Evolutionary conservation across 2,113 vertebrate genomes (phyloP).

Genomic region (Nycticorax nycticorax): DNA sequence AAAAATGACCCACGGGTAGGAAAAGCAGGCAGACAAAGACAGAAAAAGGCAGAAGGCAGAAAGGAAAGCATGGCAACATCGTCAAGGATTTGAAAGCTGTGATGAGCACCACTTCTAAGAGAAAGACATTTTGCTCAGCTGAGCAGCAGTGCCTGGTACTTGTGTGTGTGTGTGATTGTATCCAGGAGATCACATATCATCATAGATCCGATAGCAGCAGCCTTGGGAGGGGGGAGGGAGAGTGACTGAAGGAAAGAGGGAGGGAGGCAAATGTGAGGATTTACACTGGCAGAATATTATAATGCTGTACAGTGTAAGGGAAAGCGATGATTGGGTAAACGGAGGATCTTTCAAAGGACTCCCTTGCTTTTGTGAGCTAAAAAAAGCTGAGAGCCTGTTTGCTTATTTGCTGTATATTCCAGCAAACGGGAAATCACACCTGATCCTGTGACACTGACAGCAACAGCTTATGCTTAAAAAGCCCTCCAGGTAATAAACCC

Average conservation of each 20-base stretch:
- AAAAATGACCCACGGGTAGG: slow-evolving; percentile 71
- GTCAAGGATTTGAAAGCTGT: slow-evolving; percentile 59
- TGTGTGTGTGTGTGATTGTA: slow-evolving; percentile 53
- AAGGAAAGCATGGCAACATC: slow-evolving; percentile 75
- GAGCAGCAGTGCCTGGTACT: slow-evolving; percentile 35
- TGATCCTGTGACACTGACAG: background rate
- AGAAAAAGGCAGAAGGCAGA: slow-evolving; percentile 69
- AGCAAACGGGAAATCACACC: slow-evolving; percentile 17
- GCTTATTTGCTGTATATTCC: slow-evolving; percentile 1
- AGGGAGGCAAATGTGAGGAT: slow-evolving; percentile 57
- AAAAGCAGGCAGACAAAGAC: slow-evolving; percentile 58
- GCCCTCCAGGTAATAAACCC: background rate
- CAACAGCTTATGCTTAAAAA: background rate
- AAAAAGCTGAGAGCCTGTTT: slow-evolving; percentile 17
- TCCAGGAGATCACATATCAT: slow-evolving; percentile 84
- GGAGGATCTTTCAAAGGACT: slow-evolving; percentile 41
- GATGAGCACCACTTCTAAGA: slow-evolving; percentile 62
- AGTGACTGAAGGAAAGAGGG: background rate
- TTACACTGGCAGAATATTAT: slow-evolving; percentile 48
- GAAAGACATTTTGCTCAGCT: slow-evolving; percentile 59
- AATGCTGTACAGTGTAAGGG: background rate
- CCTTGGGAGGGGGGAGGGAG: slow-evolving; percentile 65
- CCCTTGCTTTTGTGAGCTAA: slow-evolving; percentile 54
- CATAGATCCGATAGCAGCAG: slow-evolving; percentile 80
- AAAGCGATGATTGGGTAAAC: slow-evolving; percentile 9